A percentile compares a stretch with the other conserved stretches of the same genome.
Evolutionary conservation across 2,797 vertebrate genomes (phyloP).

Genomic region (Hephaestus fuliginosus): DNA sequence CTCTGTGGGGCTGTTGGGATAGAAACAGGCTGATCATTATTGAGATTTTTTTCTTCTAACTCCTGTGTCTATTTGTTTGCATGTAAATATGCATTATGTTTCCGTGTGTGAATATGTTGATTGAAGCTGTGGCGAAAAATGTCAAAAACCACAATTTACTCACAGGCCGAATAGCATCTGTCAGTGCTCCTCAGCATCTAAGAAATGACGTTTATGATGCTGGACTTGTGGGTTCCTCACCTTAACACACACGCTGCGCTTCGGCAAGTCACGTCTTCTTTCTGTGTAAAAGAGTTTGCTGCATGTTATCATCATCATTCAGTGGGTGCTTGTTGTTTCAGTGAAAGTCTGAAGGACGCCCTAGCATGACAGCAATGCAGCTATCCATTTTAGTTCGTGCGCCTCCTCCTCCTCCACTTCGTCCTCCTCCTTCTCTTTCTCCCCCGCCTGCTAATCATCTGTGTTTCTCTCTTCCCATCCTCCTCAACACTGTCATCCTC

Average conservation of each 20-base stretch:
- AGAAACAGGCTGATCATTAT: slow-evolving; percentile 68
- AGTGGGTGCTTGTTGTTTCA: slow-evolving; percentile 59
- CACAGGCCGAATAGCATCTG: background rate
- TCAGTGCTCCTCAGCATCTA: slow-evolving; percentile 3
- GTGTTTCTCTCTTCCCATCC: slow-evolving; percentile 59
- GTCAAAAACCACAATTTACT: background rate
- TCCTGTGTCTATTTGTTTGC: slow-evolving; percentile 15
- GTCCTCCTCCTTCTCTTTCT: slow-evolving; percentile 44
- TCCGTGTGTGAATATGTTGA: background rate
- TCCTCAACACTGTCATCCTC: slow-evolving; percentile 67
- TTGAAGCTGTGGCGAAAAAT: background rate
- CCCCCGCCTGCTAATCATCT: slow-evolving; percentile 68
- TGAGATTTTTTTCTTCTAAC: slow-evolving; percentile 47
- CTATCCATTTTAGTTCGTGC: slow-evolving; percentile 67
- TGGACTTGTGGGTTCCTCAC: background rate
- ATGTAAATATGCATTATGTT: slow-evolving; percentile 1
- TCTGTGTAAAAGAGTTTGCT: slow-evolving; percentile 25
- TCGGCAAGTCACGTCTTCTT: slow-evolving; percentile 20
- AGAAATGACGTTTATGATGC: background rate
- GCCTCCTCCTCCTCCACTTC: slow-evolving; percentile 49
- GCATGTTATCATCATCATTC: slow-evolving; percentile 27
- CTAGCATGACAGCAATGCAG: slow-evolving; percentile 68
- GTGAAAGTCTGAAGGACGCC: slow-evolving; percentile 70
- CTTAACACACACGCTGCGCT: background rate
- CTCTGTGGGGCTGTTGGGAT: slow-evolving; percentile 69